These are phyloP conservation scores for Solen grandis DNA, from an alignment of 1,140 invertebrate genomes.

Conservation along the genomic window DNA sequence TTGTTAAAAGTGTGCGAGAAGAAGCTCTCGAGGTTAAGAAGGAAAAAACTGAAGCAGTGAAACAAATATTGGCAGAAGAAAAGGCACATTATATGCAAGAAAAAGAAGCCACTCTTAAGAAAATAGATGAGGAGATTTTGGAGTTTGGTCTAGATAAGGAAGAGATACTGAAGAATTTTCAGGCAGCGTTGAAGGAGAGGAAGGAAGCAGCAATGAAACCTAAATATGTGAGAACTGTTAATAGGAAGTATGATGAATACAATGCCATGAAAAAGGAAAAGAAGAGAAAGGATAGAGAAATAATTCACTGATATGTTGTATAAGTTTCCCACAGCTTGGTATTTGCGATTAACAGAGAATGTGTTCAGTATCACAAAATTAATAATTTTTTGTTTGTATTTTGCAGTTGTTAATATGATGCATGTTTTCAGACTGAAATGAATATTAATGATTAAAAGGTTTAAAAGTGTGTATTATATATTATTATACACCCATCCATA, in stretches of 20 bases:
- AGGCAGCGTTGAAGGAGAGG: conserved; percentile 28
- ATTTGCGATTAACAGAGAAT: too few species aligned
- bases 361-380: too few species aligned
- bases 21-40: conserved; percentile 86
- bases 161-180: conserved; percentile 27
- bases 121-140: conserved; percentile 87
- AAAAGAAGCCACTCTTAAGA: conserved; percentile 84
- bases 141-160: conserved; percentile 83
- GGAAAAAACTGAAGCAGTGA: conserved; percentile 85
- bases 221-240: neutral
- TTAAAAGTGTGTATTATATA: too few species aligned
- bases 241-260: neutral
- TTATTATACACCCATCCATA: too few species aligned
- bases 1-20: conserved; percentile 84
- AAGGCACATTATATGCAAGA: conserved; percentile 86
- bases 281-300: conserved; percentile 8
- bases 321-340: too few species aligned
- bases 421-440: too few species aligned
- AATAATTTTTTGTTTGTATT: too few species aligned
- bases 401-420: too few species aligned
- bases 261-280: neutral
- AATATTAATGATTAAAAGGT: too few species aligned
- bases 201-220: conserved; percentile 17
- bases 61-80: conserved; percentile 84
- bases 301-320: too few species aligned